Evolutionary conservation across 2,797 vertebrate species (phyloP).

Genomic region (Pangasius larnaudii): DNA sequence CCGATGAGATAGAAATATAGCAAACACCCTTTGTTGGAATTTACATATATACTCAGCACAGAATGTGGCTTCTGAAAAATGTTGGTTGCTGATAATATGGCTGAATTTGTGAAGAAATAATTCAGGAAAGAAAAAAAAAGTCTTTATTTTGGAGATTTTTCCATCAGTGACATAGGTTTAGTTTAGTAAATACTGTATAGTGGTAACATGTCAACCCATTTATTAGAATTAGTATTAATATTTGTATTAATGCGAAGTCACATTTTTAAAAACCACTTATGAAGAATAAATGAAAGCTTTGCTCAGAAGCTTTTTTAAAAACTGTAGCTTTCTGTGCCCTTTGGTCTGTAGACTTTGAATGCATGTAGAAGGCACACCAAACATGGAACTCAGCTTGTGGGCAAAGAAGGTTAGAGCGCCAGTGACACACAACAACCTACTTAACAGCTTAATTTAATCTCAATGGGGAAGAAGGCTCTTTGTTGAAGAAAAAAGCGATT

Average conservation of each 20-base stretch:
- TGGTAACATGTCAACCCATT: background rate
- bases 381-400: slow-evolving; percentile 43
- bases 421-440: slow-evolving; percentile 60
- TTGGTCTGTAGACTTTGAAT: slow-evolving; percentile 25
- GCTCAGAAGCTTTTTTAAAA: background rate
- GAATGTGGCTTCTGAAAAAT: background rate
- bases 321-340: background rate
- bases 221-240: background rate
- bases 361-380: slow-evolving; percentile 6
- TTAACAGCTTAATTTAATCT: slow-evolving; percentile 69
- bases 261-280: background rate
- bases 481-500: slow-evolving; percentile 64
- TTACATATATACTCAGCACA: background rate
- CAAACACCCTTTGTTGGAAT: background rate
- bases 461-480: slow-evolving; percentile 53
- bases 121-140: background rate
- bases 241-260: background rate
- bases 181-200: background rate
- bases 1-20: background rate
- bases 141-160: background rate
- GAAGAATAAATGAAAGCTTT: background rate
- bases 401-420: slow-evolving; percentile 57
- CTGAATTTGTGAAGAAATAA: background rate
- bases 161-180: background rate
- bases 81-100: background rate